These are phyloP conservation scores for Notolabrus celidotus DNA, from an alignment of 2,797 vertebrate genomes.

Conservation along the genomic window DNA sequence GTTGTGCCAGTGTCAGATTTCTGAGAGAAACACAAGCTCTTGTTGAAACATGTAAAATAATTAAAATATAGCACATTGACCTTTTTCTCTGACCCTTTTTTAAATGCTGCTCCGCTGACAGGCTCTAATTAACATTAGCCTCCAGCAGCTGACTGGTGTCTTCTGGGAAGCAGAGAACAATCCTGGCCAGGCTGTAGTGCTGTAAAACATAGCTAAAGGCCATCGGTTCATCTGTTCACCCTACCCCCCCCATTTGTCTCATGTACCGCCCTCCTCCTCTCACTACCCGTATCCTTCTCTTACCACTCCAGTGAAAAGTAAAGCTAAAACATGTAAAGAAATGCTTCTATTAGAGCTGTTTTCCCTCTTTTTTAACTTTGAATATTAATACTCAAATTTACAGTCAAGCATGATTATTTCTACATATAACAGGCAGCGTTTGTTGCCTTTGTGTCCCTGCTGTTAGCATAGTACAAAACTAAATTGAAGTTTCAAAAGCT, in stretches of 20 bases:
- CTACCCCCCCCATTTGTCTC: not conserved
- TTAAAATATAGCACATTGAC: slow-evolving; percentile 80
- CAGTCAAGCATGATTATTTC: too few relatives aligned
- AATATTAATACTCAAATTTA: slow-evolving; percentile 35
- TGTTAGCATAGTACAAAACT: not conserved
- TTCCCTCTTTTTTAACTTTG: slow-evolving; percentile 42
- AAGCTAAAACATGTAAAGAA: slow-evolving; percentile 46
- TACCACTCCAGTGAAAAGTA: slow-evolving; percentile 36
- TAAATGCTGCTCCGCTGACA: slow-evolving; percentile 78
- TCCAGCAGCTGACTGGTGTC: slow-evolving; percentile 78
- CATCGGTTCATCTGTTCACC: slow-evolving; percentile 80
- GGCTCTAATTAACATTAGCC: slow-evolving; percentile 86
- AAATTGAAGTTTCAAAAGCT: not conserved
- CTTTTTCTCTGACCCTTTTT: slow-evolving; percentile 80
- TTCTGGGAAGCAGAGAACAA: slow-evolving; percentile 77
- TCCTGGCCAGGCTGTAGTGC: slow-evolving; percentile 60
- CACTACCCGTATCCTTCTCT: slow-evolving; percentile 13
- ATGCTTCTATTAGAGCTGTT: slow-evolving; percentile 48
- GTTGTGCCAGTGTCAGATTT: slow-evolving; percentile 65
- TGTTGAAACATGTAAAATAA: slow-evolving; percentile 77
- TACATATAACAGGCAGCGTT: not conserved
- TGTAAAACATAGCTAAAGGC: slow-evolving; percentile 80
- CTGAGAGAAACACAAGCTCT: slow-evolving; percentile 37
- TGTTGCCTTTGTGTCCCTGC: not conserved
- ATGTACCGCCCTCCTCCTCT: slow-evolving; percentile 4